Evolutionary conservation across 2,888 invertebrate species (phyloP).

Genomic region (Rhabditoides inermis): DNA sequence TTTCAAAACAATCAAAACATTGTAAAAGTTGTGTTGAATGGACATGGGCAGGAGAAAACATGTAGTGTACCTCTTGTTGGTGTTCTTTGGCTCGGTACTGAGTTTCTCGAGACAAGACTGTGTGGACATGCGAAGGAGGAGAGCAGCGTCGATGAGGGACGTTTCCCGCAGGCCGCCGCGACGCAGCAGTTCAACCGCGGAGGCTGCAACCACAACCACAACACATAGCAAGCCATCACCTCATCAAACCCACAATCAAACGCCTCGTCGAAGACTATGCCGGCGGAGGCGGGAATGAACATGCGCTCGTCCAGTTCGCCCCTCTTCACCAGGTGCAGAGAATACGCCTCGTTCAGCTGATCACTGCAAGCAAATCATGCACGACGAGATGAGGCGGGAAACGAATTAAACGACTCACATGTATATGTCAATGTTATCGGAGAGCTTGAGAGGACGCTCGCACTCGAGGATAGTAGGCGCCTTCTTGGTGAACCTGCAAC

Average conservation of each 20-base stretch:
- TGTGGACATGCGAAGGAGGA: constrained; percentile 32
- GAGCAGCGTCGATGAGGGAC: constrained; percentile 25
- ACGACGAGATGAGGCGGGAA: not conserved
- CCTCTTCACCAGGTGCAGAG: constrained; percentile 77
- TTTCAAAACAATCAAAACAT: no score
- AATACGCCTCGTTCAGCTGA: constrained; percentile 62
- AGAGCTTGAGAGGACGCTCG: not conserved
- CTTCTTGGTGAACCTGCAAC: constrained; percentile 62
- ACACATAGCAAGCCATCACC: not conserved
- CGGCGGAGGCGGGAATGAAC: constrained; percentile 58
- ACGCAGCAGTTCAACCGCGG: constrained; percentile 20
- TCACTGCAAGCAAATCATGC: constrained; percentile 13
- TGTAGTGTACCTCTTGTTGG: no score
- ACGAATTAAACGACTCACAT: constrained; percentile 6
- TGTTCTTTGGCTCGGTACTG: no score
- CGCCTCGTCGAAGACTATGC: constrained; percentile 21
- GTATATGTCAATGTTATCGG: not conserved
- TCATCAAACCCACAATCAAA: constrained; percentile 24
- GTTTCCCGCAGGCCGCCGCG: constrained; percentile 12
- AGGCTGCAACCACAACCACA: constrained; percentile 9
- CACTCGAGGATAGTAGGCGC: constrained; percentile 3
- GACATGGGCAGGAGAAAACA: no score
- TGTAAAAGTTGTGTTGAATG: no score
- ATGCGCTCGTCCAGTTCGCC: constrained; percentile 95
- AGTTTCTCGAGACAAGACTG: constrained; percentile 39